Percentiles rank a stretch among this genome's conserved stretches.
Conservation (phyloP, 2,113 vertebrate genomes). For the Irena cyanogastra region DNA sequence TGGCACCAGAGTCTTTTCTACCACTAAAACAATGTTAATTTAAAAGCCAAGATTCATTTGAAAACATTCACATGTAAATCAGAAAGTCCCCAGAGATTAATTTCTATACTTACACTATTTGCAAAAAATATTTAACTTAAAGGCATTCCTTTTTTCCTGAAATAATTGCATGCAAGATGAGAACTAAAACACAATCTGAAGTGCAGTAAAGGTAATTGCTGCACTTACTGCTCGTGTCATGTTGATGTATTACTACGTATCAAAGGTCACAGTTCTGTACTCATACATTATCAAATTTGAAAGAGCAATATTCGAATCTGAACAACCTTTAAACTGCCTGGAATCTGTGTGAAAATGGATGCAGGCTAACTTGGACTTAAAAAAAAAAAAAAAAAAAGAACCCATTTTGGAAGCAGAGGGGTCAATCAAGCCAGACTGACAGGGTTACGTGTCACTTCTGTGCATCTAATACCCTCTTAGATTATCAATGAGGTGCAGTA, state of each 20-base stretch:
- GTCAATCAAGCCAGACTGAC: slow-evolving; percentile 88
- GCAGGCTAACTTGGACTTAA: slow-evolving; percentile 59
- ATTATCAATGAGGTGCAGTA: slow-evolving; percentile 89
- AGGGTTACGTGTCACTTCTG: slow-evolving; percentile 81
- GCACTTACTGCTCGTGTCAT: slow-evolving; percentile 90
- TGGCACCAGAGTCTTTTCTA: background rate
- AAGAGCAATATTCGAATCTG: slow-evolving; percentile 86
- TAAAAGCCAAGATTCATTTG: slow-evolving; percentile 1
- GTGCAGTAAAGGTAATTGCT: slow-evolving; percentile 82
- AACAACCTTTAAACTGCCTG: slow-evolving; percentile 83
- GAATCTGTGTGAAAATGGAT: slow-evolving; percentile 74
- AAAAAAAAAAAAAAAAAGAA: slow-evolving; percentile 64
- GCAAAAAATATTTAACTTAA: slow-evolving; percentile 43
- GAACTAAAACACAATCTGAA: slow-evolving; percentile 68
- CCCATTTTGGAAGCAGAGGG: slow-evolving; percentile 83
- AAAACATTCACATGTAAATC: slow-evolving; percentile 36
- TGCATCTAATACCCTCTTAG: slow-evolving; percentile 81
- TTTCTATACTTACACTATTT: slow-evolving; percentile 41
- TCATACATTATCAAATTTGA: slow-evolving; percentile 99
- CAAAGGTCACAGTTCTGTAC: slow-evolving; percentile 95
- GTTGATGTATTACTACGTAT: slow-evolving; percentile 92
- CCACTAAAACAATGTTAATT: background rate
- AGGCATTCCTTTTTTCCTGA: slow-evolving; percentile 33
- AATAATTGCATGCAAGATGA: slow-evolving; percentile 71
- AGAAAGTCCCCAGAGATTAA: slow-evolving; percentile 24